Percentiles rank a stretch among this genome's conserved stretches.
Conservation (phyloP, 2,113 vertebrate genomes). For the Elachura formosa region DNA sequence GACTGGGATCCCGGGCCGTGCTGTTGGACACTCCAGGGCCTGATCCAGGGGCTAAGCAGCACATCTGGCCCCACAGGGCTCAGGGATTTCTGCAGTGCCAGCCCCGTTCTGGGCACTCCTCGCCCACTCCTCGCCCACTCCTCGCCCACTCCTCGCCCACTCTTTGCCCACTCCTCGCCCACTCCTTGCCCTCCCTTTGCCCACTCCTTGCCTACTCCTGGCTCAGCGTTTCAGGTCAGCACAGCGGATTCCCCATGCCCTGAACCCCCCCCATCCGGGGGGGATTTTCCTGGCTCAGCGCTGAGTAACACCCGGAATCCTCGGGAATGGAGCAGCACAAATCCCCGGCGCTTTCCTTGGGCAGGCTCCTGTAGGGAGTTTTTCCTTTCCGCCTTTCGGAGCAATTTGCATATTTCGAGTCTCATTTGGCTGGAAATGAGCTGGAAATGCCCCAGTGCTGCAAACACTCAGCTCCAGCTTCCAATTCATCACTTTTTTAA, state of each 20-base stretch:
- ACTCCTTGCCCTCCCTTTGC: background rate
- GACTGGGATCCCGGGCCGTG: background rate
- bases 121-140: background rate
- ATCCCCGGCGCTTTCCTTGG: background rate
- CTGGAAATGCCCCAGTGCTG: background rate
- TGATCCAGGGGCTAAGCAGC: background rate
- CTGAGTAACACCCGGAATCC: background rate
- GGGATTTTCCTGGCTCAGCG: background rate
- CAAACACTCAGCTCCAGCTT: background rate
- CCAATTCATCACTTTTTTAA: background rate
- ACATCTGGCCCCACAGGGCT: background rate
- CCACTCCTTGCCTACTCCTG: background rate
- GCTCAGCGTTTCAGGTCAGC: background rate
- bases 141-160: background rate
- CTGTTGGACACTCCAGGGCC: too few relatives aligned
- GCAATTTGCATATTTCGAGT: conserved; percentile 30
- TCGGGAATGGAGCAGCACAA: background rate
- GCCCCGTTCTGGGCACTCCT: background rate
- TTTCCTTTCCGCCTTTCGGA: background rate
- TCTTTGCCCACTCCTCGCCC: background rate
- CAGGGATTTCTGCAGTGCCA: background rate
- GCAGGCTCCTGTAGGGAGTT: background rate
- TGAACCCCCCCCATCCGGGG: background rate
- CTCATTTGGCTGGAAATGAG: conserved; percentile 38
- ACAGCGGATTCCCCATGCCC: background rate